These are phyloP conservation scores for Trichonephila clavata DNA, from an alignment of 1,140 invertebrate genomes.

Conservation along the genomic window DNA sequence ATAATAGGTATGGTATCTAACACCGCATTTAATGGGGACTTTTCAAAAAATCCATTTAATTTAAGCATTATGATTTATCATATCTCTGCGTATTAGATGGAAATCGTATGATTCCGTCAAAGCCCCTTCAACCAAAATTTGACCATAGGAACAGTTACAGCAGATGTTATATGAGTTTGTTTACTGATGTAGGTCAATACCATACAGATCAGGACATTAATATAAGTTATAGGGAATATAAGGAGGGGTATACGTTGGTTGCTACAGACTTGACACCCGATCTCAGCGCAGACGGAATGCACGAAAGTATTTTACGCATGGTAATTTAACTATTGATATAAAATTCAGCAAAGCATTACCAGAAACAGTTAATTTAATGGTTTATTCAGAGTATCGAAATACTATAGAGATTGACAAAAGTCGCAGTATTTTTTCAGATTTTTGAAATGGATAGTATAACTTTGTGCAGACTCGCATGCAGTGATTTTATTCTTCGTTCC, in stretches of 20 bases:
- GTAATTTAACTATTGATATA: background rate
- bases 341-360: background rate
- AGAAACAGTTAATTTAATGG: background rate
- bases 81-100: conserved; percentile 16
- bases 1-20: background rate
- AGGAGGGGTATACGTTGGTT: background rate
- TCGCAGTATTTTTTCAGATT: background rate
- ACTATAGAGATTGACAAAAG: background rate
- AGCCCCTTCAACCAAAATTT: background rate
- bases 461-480: background rate
- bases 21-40: background rate
- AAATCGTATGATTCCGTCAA: background rate
- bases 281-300: background rate
- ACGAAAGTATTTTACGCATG: no score
- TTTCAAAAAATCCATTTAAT: background rate
- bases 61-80: background rate
- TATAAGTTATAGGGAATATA: background rate
- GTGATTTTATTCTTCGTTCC: background rate
- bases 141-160: background rate
- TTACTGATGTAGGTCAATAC: background rate
- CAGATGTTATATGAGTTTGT: background rate
- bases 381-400: no score
- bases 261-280: background rate
- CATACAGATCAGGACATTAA: background rate
- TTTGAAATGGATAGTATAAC: background rate